phyloP scores from a whole-genome alignment of 2,797 vertebrate species.

The Balearica regulorum region DNA sequence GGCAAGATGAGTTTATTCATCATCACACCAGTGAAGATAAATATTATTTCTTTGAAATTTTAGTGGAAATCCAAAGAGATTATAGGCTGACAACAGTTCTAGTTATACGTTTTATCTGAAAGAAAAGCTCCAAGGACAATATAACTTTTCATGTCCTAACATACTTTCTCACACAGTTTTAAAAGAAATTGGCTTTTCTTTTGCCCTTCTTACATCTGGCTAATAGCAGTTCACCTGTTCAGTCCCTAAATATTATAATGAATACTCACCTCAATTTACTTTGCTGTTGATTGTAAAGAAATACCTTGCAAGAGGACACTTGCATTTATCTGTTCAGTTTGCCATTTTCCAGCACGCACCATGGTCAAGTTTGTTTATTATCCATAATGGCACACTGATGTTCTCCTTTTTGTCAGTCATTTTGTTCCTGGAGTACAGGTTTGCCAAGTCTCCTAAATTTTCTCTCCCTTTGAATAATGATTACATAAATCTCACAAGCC shows the following conservation, averaged over 20 bases:
- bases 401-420: background rate
- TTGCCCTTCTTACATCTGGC: background rate
- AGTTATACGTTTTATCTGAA: background rate
- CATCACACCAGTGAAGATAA: background rate
- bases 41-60: background rate
- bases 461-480: background rate
- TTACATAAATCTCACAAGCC: background rate
- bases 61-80: background rate
- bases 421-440: background rate
- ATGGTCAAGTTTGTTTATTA: background rate
- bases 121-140: background rate
- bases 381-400: background rate
- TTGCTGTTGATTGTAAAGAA: background rate
- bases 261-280: background rate
- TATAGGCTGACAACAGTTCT: background rate
- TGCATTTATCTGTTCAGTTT: background rate
- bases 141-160: background rate
- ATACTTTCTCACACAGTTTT: background rate
- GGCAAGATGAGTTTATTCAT: background rate
- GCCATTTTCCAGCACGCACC: background rate
- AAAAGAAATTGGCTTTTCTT: background rate
- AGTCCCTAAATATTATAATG: background rate
- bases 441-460: background rate
- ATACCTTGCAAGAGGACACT: background rate
- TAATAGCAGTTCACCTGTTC: background rate